Conservation (phyloP, 2,888 invertebrate genomes). For the Drepana falcataria region DNA sequence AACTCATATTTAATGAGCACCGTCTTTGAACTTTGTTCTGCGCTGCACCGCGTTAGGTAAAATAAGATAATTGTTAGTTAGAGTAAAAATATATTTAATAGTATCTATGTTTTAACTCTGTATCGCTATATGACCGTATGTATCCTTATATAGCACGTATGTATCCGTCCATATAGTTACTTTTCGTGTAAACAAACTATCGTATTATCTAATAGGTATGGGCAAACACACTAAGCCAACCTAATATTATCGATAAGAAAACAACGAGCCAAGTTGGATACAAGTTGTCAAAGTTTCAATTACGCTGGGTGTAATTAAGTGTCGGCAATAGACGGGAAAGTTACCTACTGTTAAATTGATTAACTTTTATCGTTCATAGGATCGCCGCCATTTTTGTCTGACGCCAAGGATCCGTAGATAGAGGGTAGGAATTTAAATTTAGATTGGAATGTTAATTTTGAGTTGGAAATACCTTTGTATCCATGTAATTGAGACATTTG, state of each 20-base stretch:
- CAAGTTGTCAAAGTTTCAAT: conserved; percentile 50
- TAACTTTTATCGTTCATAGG: conserved; percentile 54
- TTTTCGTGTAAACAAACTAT: too few species aligned
- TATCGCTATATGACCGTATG: too few species aligned
- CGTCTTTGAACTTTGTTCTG: too few species aligned
- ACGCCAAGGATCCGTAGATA: neutral
- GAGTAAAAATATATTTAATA: too few species aligned
- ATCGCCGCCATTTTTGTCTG: conserved; percentile 56
- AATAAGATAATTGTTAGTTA: too few species aligned
- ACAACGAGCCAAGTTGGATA: neutral
- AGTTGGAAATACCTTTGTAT: neutral
- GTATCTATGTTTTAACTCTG: too few species aligned
- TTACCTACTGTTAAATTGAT: conserved; percentile 56
- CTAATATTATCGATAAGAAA: neutral
- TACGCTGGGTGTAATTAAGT: conserved; percentile 65
- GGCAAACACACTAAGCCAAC: neutral
- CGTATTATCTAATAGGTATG: conserved; percentile 1
- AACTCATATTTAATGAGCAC: too few species aligned
- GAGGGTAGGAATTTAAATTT: neutral
- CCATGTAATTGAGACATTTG: neutral
- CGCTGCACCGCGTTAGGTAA: too few species aligned
- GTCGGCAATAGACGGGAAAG: conserved; percentile 28
- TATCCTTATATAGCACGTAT: too few species aligned
- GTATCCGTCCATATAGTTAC: too few species aligned
- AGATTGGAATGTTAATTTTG: neutral